phyloP scores from a whole-genome alignment of 2,888 invertebrate genomes.

The Dermolepida albohirtum region DNA sequence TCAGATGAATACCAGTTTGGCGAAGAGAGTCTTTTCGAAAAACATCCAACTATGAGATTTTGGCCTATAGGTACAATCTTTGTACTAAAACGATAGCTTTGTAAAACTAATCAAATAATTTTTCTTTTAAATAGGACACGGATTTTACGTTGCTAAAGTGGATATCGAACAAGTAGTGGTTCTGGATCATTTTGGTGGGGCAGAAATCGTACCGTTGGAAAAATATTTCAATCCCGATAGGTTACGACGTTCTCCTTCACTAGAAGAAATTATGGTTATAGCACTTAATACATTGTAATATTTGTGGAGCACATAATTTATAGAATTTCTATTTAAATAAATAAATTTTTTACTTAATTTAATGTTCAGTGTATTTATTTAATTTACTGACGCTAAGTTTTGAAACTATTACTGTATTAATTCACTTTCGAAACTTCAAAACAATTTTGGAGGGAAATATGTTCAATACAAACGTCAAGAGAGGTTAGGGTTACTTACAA shows the following conservation, averaged over 20 bases:
- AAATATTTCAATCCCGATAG: conserved; percentile 60
- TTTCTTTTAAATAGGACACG: conserved; percentile 71
- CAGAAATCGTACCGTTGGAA: conserved; percentile 72
- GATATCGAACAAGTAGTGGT: conserved; percentile 79
- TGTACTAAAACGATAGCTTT: not conserved
- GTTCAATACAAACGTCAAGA: too few relatives aligned
- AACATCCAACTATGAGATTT: conserved; percentile 77
- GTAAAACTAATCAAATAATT: conserved; percentile 1
- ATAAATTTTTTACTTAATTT: not conserved
- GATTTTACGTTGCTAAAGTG: conserved; percentile 83
- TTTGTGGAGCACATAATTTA: not conserved
- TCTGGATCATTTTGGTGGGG: conserved; percentile 86
- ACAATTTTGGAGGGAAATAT: too few relatives aligned
- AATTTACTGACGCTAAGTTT: too few relatives aligned
- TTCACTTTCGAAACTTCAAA: too few relatives aligned
- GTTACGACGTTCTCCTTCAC: not conserved
- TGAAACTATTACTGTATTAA: too few relatives aligned
- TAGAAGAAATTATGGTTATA: conserved; percentile 22
- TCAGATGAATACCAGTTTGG: conserved; percentile 71
- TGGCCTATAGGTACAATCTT: conserved; percentile 72
- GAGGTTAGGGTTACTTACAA: too few relatives aligned
- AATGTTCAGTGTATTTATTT: too few relatives aligned
- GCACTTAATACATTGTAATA: conserved; percentile 1
- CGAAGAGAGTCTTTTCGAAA: conserved; percentile 73
- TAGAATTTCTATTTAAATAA: conserved; percentile 3